Conservation (phyloP, 2,113 vertebrate genomes). For the Crocuta crocuta region DNA sequence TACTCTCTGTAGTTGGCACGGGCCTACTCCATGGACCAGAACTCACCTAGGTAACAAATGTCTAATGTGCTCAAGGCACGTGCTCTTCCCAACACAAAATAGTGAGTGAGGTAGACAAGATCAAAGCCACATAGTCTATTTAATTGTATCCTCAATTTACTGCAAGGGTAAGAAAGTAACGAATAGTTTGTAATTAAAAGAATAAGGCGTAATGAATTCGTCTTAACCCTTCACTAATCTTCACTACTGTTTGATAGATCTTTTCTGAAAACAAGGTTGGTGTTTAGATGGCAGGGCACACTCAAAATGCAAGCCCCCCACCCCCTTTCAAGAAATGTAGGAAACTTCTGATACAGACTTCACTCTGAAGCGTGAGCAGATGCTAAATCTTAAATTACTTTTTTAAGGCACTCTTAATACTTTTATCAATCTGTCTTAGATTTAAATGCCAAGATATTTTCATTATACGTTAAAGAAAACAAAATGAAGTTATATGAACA, state of each 20-base stretch:
- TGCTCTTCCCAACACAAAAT: background rate
- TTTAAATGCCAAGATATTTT: constrained; percentile 50
- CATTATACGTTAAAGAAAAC: background rate
- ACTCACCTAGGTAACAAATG: background rate
- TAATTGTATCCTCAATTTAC: background rate
- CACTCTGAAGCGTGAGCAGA: background rate
- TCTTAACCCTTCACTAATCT: background rate
- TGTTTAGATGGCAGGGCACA: background rate
- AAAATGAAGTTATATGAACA: background rate
- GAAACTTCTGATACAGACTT: background rate
- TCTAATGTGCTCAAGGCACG: background rate
- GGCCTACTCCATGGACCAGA: background rate
- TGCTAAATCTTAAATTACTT: constrained; percentile 37
- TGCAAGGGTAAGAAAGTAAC: background rate
- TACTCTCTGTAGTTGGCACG: background rate
- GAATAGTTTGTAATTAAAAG: background rate
- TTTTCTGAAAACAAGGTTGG: background rate
- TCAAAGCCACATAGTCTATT: background rate
- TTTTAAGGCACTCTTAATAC: background rate
- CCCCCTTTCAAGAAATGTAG: background rate
- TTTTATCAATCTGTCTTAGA: constrained; percentile 19
- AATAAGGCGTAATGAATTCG: background rate
- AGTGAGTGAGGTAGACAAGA: background rate
- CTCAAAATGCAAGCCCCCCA: background rate
- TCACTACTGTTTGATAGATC: background rate